A percentile compares a stretch with the other conserved stretches of the same genome.
Conservation (phyloP, 2,888 invertebrate species). For the Geophilus truncorum region DNA sequence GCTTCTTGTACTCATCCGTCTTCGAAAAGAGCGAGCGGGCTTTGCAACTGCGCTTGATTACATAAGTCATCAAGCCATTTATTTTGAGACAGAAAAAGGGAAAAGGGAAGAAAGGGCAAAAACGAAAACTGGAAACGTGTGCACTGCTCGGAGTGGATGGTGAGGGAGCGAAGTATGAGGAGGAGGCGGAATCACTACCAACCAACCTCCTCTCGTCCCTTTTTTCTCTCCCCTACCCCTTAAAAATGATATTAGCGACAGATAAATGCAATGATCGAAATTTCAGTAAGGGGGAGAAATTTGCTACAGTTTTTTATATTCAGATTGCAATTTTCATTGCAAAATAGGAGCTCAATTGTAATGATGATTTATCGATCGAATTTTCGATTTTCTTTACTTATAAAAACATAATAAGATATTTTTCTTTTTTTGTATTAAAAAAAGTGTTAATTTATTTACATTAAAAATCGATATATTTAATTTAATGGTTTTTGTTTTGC, state of each 20-base stretch:
- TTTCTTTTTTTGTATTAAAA: neutral
- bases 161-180: neutral
- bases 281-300: neutral
- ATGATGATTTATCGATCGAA: neutral
- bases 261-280: neutral
- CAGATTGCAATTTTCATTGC: neutral
- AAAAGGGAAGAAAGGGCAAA: constrained; percentile 23
- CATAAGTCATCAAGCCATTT: constrained; percentile 36
- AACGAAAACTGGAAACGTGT: neutral
- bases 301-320: neutral
- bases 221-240: neutral
- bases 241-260: neutral
- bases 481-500: neutral
- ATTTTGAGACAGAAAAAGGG: constrained; percentile 32
- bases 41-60: constrained; percentile 34
- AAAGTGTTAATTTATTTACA: neutral
- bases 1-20: constrained; percentile 33
- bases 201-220: neutral
- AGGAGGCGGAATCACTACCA: neutral
- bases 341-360: too few species aligned
- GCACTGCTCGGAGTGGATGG: neutral
- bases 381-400: neutral
- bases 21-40: constrained; percentile 22
- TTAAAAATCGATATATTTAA: neutral
- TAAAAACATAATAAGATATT: neutral